Evolutionary conservation across 2,888 invertebrate species (phyloP), one percentile per base, ranked within the genome.

Genomic region (Drosophila nr. perissopoda): DNA sequence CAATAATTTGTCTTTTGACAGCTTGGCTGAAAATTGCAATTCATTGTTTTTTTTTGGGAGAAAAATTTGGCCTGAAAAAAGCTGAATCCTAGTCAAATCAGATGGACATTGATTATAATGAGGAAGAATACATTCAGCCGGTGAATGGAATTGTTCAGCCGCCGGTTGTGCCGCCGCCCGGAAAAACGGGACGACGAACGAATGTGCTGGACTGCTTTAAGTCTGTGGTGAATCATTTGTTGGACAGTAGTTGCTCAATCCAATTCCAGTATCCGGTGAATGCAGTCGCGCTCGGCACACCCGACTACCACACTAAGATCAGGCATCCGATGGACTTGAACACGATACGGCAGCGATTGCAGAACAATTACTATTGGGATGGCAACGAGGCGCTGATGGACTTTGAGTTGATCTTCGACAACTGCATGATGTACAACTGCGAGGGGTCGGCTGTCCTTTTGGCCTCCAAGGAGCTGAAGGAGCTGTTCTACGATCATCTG

Each of bases 61-160:
- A 42, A 1, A 1, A 40, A 21, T 42, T 51, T 11, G 34, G 2
- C 1, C 1, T 5, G n/a, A 8, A 10, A 25, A 16, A 42, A 21
- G 2, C 21, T 21, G 40, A 42, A 5, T 42, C 2, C 5, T n/a
- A 34, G 10, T 10, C 2, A 21, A 53, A 10, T 18, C 21, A 57
- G n/a, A 63, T 60, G 60, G 36, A 64, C 2, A 29, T 16, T 10
- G 13, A 58, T 21, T 10, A 16, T 34, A 16, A 10, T 16, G 8
- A 34, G 3, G 3, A 1, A 2, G 21, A 33, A 2, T 10, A 27
- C 18, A 4, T 76, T 0, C n/a, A 31, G 13, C 79, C 79, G 6
- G 81, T 79, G 2, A 76, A 81, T 40, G 80, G 80, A 2, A 49
- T 80, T 7, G 80, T 83, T 0, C 78, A 78, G 58, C 80, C 78